Evolutionary conservation across 2,113 vertebrate species (phyloP).

Genomic region (Cochlearius cochlearius): DNA sequence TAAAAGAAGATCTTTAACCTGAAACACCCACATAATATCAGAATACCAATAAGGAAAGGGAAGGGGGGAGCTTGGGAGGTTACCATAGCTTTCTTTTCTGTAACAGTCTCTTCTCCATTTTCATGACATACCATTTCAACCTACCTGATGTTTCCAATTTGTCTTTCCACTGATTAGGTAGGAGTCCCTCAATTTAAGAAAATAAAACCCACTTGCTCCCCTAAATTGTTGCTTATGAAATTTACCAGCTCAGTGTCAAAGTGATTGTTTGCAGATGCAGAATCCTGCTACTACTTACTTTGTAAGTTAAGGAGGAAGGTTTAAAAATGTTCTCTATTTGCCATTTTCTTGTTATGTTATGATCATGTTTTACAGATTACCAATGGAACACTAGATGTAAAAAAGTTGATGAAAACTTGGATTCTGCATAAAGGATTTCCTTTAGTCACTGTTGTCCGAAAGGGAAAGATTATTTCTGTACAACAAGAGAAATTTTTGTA

Average conservation of each 20-base stretch:
- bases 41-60: not conserved
- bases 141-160: not conserved
- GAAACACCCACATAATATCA: not conserved
- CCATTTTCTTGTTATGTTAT: not conserved
- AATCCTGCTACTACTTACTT: not conserved
- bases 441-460: conserved; percentile 84
- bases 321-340: not conserved
- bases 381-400: conserved; percentile 77
- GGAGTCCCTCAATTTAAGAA: not conserved
- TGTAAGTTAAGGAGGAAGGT: not conserved
- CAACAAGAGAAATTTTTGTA: conserved; percentile 87
- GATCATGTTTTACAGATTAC: conserved; percentile 72
- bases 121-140: not conserved
- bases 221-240: not conserved
- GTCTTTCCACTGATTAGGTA: not conserved
- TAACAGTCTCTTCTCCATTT: not conserved
- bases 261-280: not conserved
- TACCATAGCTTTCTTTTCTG: not conserved
- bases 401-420: conserved; percentile 93
- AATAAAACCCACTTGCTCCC: not conserved
- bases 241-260: not conserved
- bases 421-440: conserved; percentile 93
- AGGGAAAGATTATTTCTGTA: conserved; percentile 77
- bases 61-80: not conserved
- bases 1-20: not conserved